These are phyloP conservation scores for Scotopteryx bipunctaria DNA, from an alignment of 2,888 invertebrate species.

Conservation along the genomic window DNA sequence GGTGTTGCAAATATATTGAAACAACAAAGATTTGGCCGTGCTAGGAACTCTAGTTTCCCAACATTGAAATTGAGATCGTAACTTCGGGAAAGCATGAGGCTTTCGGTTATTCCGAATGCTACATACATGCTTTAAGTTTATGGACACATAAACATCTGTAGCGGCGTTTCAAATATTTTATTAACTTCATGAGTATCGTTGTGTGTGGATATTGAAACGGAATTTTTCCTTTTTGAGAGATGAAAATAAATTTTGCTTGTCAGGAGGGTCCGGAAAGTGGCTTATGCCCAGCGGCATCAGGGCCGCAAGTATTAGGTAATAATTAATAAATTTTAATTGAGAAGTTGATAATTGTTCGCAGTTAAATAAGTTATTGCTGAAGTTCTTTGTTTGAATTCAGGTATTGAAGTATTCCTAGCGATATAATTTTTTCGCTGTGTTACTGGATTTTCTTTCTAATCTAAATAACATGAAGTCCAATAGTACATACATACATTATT, in stretches of 20 bases:
- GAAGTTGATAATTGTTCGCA: constrained; percentile 18
- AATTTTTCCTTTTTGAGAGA: constrained; percentile 6
- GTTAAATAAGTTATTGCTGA: constrained; percentile 9
- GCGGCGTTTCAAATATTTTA: constrained; percentile 32
- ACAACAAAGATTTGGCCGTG: constrained; percentile 21
- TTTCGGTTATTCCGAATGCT: constrained; percentile 31
- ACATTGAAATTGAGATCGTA: constrained; percentile 27
- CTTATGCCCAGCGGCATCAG: neutral
- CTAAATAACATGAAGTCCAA: no score
- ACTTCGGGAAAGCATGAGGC: constrained; percentile 24
- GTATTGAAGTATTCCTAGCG: neutral
- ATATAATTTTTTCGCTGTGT: no score
- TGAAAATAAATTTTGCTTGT: constrained; percentile 5
- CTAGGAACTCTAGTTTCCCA: constrained; percentile 10
- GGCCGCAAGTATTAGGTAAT: constrained; percentile 10
- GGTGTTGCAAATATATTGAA: constrained; percentile 13
- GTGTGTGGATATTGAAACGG: constrained; percentile 7
- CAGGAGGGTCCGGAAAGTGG: neutral
- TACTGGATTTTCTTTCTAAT: no score
- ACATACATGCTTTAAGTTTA: constrained; percentile 35
- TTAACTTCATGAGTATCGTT: constrained; percentile 27
- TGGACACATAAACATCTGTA: constrained; percentile 35
- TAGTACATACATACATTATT: no score
- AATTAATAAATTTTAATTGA: constrained; percentile 21
- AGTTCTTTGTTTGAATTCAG: constrained; percentile 1